Conservation (phyloP, 53 echinoderm and acorn worm genomes). For the Pentamera pediparva region DNA sequence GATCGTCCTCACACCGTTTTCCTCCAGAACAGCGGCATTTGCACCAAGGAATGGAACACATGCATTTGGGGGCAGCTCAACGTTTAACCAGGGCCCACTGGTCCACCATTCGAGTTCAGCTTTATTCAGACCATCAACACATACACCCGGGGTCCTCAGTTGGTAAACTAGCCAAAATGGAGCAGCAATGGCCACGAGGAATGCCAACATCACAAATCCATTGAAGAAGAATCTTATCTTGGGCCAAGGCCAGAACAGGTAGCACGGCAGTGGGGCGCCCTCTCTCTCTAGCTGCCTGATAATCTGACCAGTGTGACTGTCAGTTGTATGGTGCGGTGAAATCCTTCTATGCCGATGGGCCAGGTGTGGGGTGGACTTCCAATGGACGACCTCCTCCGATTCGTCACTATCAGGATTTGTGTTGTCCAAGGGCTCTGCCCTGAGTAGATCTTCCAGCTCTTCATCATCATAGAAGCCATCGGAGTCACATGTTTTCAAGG, state of each 20-base stretch:
- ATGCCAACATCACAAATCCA: not conserved
- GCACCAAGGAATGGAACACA: not conserved
- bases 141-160: too few species aligned
- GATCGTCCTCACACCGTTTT: not conserved
- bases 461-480: constrained; percentile 11
- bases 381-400: constrained; percentile 6
- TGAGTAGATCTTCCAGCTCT: constrained; percentile 15
- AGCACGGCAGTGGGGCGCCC: not conserved
- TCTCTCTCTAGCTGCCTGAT: not conserved
- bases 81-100: not conserved
- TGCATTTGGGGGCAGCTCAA: not conserved
- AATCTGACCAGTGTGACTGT: constrained; percentile 1
- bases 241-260: constrained; percentile 21
- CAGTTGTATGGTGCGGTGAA: not conserved
- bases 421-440: constrained; percentile 1
- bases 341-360: not conserved
- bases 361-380: not conserved
- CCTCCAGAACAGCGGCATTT: not conserved
- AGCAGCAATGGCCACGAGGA: not conserved
- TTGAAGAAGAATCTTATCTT: not conserved
- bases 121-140: too few species aligned
- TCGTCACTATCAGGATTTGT: constrained; percentile 3
- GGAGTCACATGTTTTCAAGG: not conserved
- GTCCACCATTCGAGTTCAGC: constrained; percentile 2
- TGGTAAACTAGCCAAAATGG: constrained; percentile 11